Conservation (phyloP, 2,797 vertebrate species). For the Hirundo rustica region DNA sequence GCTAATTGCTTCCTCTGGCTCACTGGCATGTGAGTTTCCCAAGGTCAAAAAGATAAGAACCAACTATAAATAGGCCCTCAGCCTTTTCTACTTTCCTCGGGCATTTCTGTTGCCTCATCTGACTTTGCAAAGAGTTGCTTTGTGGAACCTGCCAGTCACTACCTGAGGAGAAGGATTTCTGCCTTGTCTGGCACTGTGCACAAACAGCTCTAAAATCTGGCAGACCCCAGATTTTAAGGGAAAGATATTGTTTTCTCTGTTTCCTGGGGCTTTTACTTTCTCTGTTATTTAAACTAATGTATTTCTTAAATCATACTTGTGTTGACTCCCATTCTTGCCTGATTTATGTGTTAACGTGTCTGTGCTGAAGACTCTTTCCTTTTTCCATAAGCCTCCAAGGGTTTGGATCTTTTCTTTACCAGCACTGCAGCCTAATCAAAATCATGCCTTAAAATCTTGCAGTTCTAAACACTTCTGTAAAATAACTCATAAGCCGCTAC, state of each 20-base stretch:
- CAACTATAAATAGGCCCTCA: not conserved
- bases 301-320: constrained; percentile 5
- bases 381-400: not conserved
- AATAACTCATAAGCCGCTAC: not conserved
- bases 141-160: not conserved
- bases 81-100: not conserved
- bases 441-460: not conserved
- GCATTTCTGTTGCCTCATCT: not conserved
- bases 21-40: not conserved
- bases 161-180: not conserved
- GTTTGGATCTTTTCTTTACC: not conserved
- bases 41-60: not conserved
- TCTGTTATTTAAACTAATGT: not conserved
- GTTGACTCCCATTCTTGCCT: not conserved
- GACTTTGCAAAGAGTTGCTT: not conserved
- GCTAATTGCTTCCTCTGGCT: not conserved
- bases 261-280: constrained; percentile 18
- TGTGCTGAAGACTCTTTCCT: not conserved
- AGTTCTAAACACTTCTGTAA: not conserved
- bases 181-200: not conserved
- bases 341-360: not conserved
- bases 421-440: not conserved
- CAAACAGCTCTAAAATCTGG: not conserved
- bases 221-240: not conserved
- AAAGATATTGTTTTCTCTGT: not conserved